These are phyloP conservation scores for Mus pahari DNA, from an alignment of 2,113 vertebrate genomes.

Conservation along the genomic window DNA sequence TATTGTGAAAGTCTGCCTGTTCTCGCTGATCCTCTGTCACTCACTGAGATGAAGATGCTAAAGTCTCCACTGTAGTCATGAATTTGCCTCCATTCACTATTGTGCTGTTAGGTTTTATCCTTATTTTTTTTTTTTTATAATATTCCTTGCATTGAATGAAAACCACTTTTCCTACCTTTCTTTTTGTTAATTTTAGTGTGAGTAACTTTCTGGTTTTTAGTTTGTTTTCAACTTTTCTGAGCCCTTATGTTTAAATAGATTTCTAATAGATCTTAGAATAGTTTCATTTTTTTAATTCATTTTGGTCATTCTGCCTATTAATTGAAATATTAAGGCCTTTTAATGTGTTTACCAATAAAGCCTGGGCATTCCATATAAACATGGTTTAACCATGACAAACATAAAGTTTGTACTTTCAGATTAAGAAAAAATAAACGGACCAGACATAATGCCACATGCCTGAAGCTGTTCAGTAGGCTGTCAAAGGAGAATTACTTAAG, in stretches of 20 bases:
- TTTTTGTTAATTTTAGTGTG: slow-evolving; percentile 23
- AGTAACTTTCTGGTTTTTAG: background rate
- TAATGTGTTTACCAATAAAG: slow-evolving; percentile 44
- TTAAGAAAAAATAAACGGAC: background rate
- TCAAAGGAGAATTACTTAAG: background rate
- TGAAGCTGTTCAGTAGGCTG: background rate
- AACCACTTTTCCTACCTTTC: slow-evolving; percentile 42
- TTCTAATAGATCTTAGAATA: slow-evolving; percentile 39
- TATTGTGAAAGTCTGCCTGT: background rate
- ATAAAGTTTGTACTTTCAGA: background rate
- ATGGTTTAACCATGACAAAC: background rate
- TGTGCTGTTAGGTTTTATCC: background rate
- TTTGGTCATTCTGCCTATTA: slow-evolving; percentile 49
- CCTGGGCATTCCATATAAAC: background rate
- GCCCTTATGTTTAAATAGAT: slow-evolving; percentile 32
- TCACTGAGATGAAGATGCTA: background rate
- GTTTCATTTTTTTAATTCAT: background rate
- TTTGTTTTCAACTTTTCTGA: slow-evolving; percentile 6
- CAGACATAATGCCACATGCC: background rate
- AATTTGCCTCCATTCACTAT: background rate
- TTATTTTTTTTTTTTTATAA: slow-evolving; percentile 21
- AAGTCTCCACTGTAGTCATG: background rate
- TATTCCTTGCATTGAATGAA: background rate
- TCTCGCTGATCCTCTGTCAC: background rate
- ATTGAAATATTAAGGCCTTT: slow-evolving; percentile 36